Evolutionary conservation across 2,888 invertebrate genomes (phyloP).

Genomic region (Drosophila melanocephala): DNA sequence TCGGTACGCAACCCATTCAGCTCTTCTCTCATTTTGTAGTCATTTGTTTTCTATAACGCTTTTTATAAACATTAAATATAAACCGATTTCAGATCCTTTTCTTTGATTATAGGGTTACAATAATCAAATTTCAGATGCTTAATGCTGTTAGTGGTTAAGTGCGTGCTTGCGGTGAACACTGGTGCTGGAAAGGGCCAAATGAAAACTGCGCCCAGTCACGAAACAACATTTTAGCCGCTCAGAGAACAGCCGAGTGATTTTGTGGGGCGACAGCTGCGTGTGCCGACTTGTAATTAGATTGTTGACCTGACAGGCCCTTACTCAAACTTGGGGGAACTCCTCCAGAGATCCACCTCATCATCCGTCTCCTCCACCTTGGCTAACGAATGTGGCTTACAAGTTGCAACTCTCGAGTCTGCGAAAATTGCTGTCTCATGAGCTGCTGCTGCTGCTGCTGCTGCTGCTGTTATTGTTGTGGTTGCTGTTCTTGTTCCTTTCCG

Average conservation of each 20-base stretch:
- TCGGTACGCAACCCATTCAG: background rate
- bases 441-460: background rate
- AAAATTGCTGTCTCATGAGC: conserved; percentile 17
- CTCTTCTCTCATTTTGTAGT: background rate
- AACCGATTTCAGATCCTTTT: conserved; percentile 5
- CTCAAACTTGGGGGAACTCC: conserved; percentile 1
- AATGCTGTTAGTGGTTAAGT: conserved; percentile 11
- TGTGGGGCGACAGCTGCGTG: conserved; percentile 55
- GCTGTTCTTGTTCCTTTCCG: conserved; percentile 18
- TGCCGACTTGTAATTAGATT: conserved; percentile 59
- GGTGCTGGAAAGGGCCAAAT: background rate
- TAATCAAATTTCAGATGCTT: conserved; percentile 28
- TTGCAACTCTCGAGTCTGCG: conserved; percentile 13
- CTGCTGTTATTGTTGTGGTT: background rate
- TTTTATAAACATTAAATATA: background rate
- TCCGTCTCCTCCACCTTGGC: background rate
- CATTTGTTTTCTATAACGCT: background rate
- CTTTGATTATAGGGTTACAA: conserved; percentile 26
- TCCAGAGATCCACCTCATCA: background rate
- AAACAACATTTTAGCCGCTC: conserved; percentile 34
- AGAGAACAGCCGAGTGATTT: conserved; percentile 10
- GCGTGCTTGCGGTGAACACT: background rate
- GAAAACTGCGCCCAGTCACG: conserved; percentile 54
- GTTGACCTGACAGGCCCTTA: conserved; percentile 47
- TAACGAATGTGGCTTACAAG: conserved; percentile 25